Percentiles rank a stretch among this genome's conserved stretches.
These are phyloP conservation scores for Phainopepla nitens DNA, from an alignment of 2,113 vertebrate genomes.

Conservation along the genomic window DNA sequence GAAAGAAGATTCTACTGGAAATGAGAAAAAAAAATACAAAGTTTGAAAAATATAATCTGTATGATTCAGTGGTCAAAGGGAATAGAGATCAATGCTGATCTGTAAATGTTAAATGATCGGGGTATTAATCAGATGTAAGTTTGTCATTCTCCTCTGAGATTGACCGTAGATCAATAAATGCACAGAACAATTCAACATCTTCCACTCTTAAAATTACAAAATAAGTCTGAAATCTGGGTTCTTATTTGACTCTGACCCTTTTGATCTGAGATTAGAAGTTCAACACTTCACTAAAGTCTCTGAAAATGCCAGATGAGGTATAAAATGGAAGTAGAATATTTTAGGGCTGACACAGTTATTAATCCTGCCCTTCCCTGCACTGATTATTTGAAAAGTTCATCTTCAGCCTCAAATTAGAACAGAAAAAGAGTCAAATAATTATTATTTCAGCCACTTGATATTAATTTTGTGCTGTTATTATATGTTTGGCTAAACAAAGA, in stretches of 20 bases:
- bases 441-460: neutral
- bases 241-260: neutral
- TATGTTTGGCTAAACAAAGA: neutral
- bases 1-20: neutral
- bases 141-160: neutral
- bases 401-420: neutral
- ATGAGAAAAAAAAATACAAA: neutral
- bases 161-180: neutral
- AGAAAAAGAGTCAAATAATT: neutral
- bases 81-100: neutral
- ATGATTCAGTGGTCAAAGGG: neutral
- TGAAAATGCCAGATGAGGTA: neutral
- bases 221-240: neutral
- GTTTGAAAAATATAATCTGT: neutral
- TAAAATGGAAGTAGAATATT: neutral
- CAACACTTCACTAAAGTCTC: neutral
- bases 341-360: neutral
- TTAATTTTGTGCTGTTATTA: neutral
- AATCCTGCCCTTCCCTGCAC: neutral
- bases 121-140: neutral
- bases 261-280: neutral
- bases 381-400: neutral
- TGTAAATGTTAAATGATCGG: neutral
- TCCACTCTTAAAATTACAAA: neutral
- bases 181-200: neutral